Percentiles rank a stretch among this genome's conserved stretches.
Conservation (phyloP, 2,113 vertebrate species). For the Mandrillus leucophaeus region DNA sequence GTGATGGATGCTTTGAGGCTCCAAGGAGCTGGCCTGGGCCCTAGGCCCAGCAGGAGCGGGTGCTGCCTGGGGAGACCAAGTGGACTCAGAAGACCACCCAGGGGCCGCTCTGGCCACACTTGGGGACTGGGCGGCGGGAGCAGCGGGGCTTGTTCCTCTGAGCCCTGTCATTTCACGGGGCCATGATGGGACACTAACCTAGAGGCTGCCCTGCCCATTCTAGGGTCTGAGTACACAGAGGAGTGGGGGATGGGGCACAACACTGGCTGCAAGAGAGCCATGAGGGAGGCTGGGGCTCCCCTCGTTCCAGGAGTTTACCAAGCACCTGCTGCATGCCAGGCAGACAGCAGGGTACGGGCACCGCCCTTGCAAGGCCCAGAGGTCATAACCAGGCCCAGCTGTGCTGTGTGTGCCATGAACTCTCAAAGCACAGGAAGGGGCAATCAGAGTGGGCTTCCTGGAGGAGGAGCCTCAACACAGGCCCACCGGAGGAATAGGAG, state of each 20-base stretch:
- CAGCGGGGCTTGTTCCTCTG: neutral
- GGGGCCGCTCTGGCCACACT: too few relatives aligned
- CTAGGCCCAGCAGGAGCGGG: neutral
- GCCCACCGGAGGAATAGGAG: neutral
- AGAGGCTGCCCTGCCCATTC: neutral
- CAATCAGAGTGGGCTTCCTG: constrained; percentile 34
- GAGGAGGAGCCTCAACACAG: neutral
- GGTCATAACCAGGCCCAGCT: neutral
- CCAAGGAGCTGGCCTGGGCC: neutral
- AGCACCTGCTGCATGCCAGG: neutral
- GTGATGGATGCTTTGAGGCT: neutral
- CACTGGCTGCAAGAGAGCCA: neutral
- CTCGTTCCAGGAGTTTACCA: neutral
- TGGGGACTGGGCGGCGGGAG: neutral
- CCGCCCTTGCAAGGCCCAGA: neutral
- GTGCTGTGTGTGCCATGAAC: neutral
- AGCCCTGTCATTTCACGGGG: neutral
- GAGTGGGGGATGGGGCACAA: fast-evolving
- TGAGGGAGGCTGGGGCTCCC: neutral
- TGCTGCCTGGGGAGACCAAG: neutral
- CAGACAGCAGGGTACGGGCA: neutral
- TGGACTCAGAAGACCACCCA: neutral
- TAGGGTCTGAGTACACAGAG: neutral
- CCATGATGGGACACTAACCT: neutral
- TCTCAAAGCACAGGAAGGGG: neutral